Percentiles rank a stretch among this genome's conserved stretches.
These are phyloP conservation scores for Polyodon spathula DNA, from an alignment of 2,113 vertebrate species.

Conservation along the genomic window DNA sequence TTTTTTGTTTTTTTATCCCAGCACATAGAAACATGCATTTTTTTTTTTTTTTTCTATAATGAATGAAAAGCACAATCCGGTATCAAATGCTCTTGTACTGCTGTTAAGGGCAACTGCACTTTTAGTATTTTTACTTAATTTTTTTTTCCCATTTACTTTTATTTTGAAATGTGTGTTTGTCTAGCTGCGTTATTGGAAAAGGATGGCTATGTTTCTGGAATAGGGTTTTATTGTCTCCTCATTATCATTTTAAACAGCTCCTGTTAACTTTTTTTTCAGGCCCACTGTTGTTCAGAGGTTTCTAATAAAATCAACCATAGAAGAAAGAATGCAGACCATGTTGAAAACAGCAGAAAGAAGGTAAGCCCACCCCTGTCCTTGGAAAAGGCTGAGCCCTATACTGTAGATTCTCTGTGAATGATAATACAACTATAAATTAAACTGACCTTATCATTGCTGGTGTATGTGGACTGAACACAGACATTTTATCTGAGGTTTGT, in stretches of 20 bases:
- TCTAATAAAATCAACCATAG: conserved; percentile 94
- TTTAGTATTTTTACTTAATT: no score
- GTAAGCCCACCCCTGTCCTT: conserved; percentile 37
- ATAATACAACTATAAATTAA: not conserved
- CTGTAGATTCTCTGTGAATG: not conserved
- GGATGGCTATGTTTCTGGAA: no score
- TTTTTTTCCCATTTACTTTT: not conserved
- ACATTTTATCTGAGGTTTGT: not conserved
- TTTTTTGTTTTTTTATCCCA: no score
- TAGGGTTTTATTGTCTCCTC: no score
- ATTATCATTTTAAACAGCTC: no score
- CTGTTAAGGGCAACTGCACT: no score
- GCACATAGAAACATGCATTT: no score
- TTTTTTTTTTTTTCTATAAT: no score
- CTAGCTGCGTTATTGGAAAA: not conserved
- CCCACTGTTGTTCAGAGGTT: conserved; percentile 95
- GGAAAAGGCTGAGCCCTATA: no score
- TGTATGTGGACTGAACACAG: not conserved
- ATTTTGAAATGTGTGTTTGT: not conserved
- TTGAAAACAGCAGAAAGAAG: conserved; percentile 87
- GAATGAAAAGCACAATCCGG: no score
- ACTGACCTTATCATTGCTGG: not conserved
- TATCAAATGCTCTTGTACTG: no score
- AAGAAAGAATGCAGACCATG: conserved; percentile 96
- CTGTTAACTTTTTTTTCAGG: conserved; percentile 48